Conservation (phyloP, 2,797 vertebrate species). For the Perodicticus potto region DNA sequence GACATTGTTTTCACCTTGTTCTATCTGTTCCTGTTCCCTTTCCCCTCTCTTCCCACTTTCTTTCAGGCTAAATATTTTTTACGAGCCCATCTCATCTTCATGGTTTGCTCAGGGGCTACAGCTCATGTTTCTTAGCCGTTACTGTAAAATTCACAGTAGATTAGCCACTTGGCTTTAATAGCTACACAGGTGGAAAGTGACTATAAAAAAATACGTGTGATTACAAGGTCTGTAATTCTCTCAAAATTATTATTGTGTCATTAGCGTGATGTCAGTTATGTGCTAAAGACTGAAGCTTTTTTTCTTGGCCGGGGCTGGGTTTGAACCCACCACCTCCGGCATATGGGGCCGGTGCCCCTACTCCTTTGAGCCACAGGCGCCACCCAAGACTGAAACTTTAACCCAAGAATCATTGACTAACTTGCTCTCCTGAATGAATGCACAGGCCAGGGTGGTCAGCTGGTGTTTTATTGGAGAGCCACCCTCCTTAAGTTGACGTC, state of each 20-base stretch:
- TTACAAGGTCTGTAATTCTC: accelerated
- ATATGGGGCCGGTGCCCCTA: too few relatives aligned
- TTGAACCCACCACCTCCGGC: too few relatives aligned
- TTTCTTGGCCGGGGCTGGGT: too few relatives aligned
- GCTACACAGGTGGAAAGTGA: neutral
- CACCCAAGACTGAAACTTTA: neutral
- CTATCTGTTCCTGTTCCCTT: neutral
- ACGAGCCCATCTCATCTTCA: neutral
- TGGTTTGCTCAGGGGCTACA: neutral
- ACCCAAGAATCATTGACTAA: neutral
- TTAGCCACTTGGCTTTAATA: neutral
- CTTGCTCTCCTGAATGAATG: accelerated
- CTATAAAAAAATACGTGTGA: neutral
- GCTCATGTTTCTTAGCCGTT: neutral
- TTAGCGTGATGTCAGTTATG: neutral
- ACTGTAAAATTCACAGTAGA: neutral
- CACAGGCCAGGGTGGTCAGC: neutral
- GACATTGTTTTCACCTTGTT: neutral
- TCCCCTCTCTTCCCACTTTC: neutral
- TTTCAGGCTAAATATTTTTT: neutral
- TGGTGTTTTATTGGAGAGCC: accelerated
- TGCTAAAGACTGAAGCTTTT: neutral
- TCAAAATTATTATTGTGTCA: accelerated
- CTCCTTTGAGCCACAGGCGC: too few relatives aligned
- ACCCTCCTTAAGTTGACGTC: neutral